Evolutionary conservation across 2,888 invertebrate species (phyloP), one percentile per base, ranked within the genome.

Genomic region (Melanophora roralis): DNA sequence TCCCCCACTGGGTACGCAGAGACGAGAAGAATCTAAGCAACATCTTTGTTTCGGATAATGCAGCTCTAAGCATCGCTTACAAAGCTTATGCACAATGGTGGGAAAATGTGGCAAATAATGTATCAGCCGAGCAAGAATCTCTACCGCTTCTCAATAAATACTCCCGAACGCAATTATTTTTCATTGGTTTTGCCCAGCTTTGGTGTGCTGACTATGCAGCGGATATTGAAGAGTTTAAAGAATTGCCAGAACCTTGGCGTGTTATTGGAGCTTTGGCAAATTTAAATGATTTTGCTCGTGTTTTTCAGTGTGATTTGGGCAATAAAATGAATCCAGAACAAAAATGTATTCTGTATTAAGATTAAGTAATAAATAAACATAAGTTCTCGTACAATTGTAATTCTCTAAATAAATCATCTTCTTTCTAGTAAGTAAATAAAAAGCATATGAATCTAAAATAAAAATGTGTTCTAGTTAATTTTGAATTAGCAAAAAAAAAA

Each of bases 61-160:
- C 86, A 0, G 89, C 86, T 0, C 36, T 89, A 9, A 83, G 83
- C 21, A 86, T 89, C 11, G 88, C 89, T 27, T 88, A 85, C 68
- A 86, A 85, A 12, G 86, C 89, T 55, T 89, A 89, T 59, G 79
- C 83, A 8, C 84, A 86, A 45, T 89, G 89, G 89, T 81, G 86
- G 19, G 83, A 85, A 60, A 87, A 88, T 71, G 82, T 86, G 0
- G 83, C 84, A 4, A 86, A 88, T n/a, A 83, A 82, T 0, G 68
- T 83, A 8, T 72, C 64, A 34, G 78, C 78, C 7, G 83, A 84
- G 16, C 77, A 84, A 19, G 88, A 89, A 32, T 84, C 85, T 0
- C 53, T 89, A 14, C 87, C 88, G 0, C 75, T 87, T 1, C 80
- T 89, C 1, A 83, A 85, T 1, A 83, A 85, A 47, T 84, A 86